Conservation (phyloP, 2,888 invertebrate genomes). For the Tenthredo distinguenda region DNA sequence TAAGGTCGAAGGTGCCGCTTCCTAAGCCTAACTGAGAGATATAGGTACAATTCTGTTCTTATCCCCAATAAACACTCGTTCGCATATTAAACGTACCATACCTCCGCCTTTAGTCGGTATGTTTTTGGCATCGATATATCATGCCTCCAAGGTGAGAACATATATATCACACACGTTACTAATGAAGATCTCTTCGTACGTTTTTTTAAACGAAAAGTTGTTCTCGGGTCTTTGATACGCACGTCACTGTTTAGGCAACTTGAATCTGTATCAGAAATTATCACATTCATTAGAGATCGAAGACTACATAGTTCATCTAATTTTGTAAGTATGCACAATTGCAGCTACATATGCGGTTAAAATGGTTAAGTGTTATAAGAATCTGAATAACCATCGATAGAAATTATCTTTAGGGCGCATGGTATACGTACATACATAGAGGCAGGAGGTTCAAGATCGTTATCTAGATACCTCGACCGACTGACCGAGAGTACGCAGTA, state of each 20-base stretch:
- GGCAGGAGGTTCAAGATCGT: neutral
- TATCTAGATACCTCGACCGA: constrained; percentile 40
- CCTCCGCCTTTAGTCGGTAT: too few relatives aligned
- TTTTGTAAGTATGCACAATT: neutral
- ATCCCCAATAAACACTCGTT: too few relatives aligned
- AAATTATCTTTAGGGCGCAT: neutral
- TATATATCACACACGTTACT: too few relatives aligned
- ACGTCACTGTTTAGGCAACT: neutral
- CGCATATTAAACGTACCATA: too few relatives aligned
- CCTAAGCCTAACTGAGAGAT: too few relatives aligned
- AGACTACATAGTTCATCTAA: neutral
- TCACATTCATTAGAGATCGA: neutral
- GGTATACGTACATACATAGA: neutral
- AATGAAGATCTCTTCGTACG: neutral
- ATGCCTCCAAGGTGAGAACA: too few relatives aligned
- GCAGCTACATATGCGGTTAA: neutral
- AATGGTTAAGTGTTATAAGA: neutral
- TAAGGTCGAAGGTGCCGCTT: too few relatives aligned
- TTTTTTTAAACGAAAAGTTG: neutral
- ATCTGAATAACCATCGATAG: neutral
- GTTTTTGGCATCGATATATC: too few relatives aligned
- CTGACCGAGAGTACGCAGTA: constrained; percentile 10
- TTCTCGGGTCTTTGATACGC: neutral
- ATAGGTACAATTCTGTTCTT: too few relatives aligned
- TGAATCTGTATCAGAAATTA: neutral